Evolutionary conservation across 2,888 invertebrate species (phyloP), one percentile per base, ranked within the genome.

Genomic region (Junonia oenone): DNA sequence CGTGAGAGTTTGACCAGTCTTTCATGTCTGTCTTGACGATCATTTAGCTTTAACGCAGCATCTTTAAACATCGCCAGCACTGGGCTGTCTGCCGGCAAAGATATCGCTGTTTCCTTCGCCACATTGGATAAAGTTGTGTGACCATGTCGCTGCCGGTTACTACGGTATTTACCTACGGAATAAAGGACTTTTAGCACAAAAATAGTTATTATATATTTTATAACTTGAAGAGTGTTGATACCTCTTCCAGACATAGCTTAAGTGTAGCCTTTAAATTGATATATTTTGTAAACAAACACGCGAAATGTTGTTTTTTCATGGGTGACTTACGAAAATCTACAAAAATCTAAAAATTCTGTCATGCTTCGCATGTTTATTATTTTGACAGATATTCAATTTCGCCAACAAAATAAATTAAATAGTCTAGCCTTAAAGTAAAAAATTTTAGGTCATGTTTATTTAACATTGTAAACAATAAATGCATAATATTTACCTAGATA

Each of bases 21-120:
- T 75, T 98, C 98, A 68, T 95, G 93, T 59, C 95, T 93, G 77
- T 98, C 97, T 68, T 98, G 95, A 63, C 95, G 94, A 0, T 90
- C 90, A 67, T 96, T 96, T 33, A 98, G 78, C 70, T 94, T 93
- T 0, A 71, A 56, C 0, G 94, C 91, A 68, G 93, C 95, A n/a
- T 80, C 75, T 64, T 90, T 91, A 75, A 96, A 96, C 75, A 92
- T 91, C 56, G 91, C 84, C 31, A 94, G 81, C 0, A 93, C 91
- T 63, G 90, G 81, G 76, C 92, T 86, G 60, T 87, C 81, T 0
- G 77, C 70, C 0, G 83, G 66, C 5, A 83, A 62, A 0, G 84
- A 76, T 1, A 68, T 63, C 0, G 77, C 79, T 0, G 72, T 72
- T 56, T 83, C 84, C 27, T 74, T 71, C 0, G 82, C 81, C 2